phyloP scores from a whole-genome alignment of 2,888 invertebrate genomes.

The Agrilus cyanescens region DNA sequence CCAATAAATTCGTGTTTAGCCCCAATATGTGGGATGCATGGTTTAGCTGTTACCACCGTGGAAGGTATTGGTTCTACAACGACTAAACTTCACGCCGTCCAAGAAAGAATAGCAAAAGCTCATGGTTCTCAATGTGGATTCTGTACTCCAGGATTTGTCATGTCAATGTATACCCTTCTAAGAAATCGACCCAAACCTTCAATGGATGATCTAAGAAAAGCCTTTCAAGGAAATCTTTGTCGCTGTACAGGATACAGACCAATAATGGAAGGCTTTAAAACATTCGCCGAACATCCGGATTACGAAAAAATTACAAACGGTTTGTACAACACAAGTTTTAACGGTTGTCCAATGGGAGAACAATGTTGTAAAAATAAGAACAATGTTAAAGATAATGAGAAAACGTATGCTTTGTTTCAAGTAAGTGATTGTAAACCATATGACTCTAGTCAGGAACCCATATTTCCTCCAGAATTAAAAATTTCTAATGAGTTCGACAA shows the following conservation, averaged over 20 bases:
- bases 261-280: conserved; percentile 80
- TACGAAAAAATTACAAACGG: conserved; percentile 20
- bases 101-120: conserved; percentile 76
- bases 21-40: conserved; percentile 78
- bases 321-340: conserved; percentile 18
- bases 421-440: conserved; percentile 56
- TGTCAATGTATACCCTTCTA: conserved; percentile 90
- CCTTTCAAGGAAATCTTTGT: conserved; percentile 77
- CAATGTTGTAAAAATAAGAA: conserved; percentile 46
- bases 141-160: conserved; percentile 84
- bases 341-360: conserved; percentile 48
- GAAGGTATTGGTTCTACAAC: conserved; percentile 84
- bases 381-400: conserved; percentile 10
- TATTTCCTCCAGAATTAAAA: conserved; percentile 82
- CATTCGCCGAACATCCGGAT: conserved; percentile 69
- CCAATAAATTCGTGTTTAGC: conserved; percentile 84
- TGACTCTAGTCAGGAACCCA: conserved; percentile 76
- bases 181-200: conserved; percentile 59
- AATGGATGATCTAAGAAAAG: conserved; percentile 64
- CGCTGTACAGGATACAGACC: conserved; percentile 92
- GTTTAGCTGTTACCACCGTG: conserved; percentile 80
- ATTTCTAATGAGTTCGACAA: conserved; percentile 45
- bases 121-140: conserved; percentile 89
- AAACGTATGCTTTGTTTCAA: conserved; percentile 41
- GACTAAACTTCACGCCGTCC: conserved; percentile 71